Conservation (phyloP, 2,888 invertebrate species). For the Venustoraphidia nigricollis region DNA sequence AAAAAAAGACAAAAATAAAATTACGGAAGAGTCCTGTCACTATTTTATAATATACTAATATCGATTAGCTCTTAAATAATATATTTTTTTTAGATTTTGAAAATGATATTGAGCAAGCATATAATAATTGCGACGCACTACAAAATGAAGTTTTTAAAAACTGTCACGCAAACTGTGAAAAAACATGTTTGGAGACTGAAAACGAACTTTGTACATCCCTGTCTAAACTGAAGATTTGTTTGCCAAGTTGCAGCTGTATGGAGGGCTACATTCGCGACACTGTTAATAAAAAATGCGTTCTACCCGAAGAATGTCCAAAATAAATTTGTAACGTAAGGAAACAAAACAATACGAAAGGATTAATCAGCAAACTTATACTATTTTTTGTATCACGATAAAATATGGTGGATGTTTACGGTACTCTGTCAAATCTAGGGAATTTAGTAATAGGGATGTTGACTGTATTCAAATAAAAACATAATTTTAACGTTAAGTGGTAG, state of each 20-base stretch:
- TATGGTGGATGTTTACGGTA: too few species aligned
- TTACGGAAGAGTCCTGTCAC: too few species aligned
- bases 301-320: constrained; percentile 1
- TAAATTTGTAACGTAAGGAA: neutral
- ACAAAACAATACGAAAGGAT: neutral
- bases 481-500: too few species aligned
- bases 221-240: neutral
- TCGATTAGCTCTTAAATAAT: too few species aligned
- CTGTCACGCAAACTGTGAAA: neutral
- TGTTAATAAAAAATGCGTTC: neutral
- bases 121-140: neutral
- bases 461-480: too few species aligned
- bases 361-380: neutral
- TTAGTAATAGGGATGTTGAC: too few species aligned
- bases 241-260: neutral
- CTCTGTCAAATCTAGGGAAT: too few species aligned
- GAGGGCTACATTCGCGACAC: constrained; percentile 1
- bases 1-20: too few species aligned
- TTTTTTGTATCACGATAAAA: constrained; percentile 2
- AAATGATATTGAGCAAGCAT: too few species aligned
- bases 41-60: too few species aligned
- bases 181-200: neutral
- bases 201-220: neutral
- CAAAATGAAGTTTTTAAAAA: neutral
- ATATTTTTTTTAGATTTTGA: too few species aligned